A percentile compares a stretch with the other conserved stretches of the same genome.
Evolutionary conservation across 1,140 invertebrate genomes (phyloP).

Genomic region (Melitaea cinxia): DNA sequence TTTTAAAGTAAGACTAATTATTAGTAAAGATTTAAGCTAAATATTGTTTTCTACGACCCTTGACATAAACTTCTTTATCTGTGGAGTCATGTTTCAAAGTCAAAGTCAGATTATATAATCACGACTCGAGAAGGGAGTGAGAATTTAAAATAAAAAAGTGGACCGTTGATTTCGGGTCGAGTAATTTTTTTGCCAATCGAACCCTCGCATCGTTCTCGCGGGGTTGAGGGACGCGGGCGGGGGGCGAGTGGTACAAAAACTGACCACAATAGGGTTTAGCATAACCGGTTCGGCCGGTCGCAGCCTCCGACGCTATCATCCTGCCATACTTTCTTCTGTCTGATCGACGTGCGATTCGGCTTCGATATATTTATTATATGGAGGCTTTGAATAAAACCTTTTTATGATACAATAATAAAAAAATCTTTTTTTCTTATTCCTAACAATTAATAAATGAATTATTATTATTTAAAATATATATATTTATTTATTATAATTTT

Average conservation of each 20-base stretch:
- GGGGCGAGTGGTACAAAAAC: conserved; percentile 51
- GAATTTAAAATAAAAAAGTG: conserved; percentile 2
- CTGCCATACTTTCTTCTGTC: conserved; percentile 72
- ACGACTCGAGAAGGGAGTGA: not conserved
- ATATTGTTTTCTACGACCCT: too few relatives aligned
- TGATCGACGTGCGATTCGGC: conserved; percentile 32
- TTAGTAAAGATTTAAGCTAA: too few relatives aligned
- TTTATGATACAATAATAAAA: not conserved
- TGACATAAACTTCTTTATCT: not conserved
- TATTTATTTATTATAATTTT: too few relatives aligned
- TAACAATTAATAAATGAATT: too few relatives aligned
- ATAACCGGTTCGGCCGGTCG: conserved; percentile 71
- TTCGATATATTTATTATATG: conserved; percentile 8
- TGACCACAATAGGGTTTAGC: conserved; percentile 72
- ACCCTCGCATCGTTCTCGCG: conserved; percentile 9
- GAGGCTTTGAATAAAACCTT: not conserved
- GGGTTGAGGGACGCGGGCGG: conserved; percentile 26
- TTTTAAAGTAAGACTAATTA: too few relatives aligned
- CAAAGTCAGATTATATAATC: conserved; percentile 4
- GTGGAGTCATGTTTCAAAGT: not conserved
- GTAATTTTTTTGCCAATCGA: conserved; percentile 9
- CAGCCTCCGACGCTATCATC: conserved; percentile 66
- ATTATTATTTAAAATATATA: too few relatives aligned
- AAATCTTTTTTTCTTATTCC: too few relatives aligned
- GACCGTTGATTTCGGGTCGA: conserved; percentile 4